A percentile compares a stretch with the other conserved stretches of the same genome.
These are phyloP conservation scores for Chaetodon auriga DNA, from an alignment of 2,113 vertebrate species.

Conservation along the genomic window DNA sequence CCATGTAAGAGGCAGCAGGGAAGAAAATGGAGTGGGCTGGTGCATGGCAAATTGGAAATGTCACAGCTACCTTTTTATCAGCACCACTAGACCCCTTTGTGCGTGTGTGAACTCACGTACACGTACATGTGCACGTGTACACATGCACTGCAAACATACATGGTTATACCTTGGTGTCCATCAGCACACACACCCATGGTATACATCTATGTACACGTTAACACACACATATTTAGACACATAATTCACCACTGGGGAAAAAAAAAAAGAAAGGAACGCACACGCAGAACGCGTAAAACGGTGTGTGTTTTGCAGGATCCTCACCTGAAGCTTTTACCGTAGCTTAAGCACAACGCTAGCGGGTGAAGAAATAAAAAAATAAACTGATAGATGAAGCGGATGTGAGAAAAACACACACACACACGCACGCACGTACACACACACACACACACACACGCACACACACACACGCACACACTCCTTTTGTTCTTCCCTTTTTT, in stretches of 20 bases:
- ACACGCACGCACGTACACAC: not conserved
- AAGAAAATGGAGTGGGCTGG: conserved; percentile 97
- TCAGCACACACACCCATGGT: conserved; percentile 41
- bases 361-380: conserved; percentile 76
- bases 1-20: conserved; percentile 96
- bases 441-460: conserved; percentile 41
- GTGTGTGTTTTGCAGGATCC: conserved; percentile 88
- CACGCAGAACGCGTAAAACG: conserved; percentile 74
- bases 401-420: conserved; percentile 69
- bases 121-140: conserved; percentile 51
- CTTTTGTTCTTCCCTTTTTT: conserved; percentile 81
- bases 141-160: conserved; percentile 53
- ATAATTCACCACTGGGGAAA: conserved; percentile 42
- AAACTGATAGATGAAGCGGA: conserved; percentile 71
- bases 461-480: conserved; percentile 59
- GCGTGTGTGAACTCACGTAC: conserved; percentile 64
- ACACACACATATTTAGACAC: conserved; percentile 56
- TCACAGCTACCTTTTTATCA: conserved; percentile 97
- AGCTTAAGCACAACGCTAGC: conserved; percentile 77
- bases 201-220: conserved; percentile 74
- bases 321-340: conserved; percentile 86
- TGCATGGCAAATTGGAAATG: conserved; percentile 99
- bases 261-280: conserved; percentile 43
- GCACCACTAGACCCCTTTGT: conserved; percentile 89
- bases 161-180: conserved; percentile 60